Percentiles rank a stretch among this genome's conserved stretches.
Conservation (phyloP, 1,140 invertebrate genomes). For the Zeugodacus cucurbitae region DNA sequence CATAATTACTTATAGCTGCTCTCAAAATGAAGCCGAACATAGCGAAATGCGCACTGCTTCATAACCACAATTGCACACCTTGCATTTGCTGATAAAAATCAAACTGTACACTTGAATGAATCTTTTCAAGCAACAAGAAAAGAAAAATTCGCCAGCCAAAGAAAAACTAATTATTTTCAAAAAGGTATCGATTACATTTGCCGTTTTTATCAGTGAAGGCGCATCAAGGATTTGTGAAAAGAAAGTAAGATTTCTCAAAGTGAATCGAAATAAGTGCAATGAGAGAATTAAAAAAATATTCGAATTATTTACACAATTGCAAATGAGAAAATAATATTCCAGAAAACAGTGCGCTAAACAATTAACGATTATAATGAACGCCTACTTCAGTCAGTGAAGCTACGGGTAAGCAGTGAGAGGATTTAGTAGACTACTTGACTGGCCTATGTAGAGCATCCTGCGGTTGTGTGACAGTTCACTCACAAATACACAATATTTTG, state of each 20-base stretch:
- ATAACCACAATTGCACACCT: slow-evolving; percentile 2
- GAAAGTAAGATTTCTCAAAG: not conserved
- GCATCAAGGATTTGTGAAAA: not conserved
- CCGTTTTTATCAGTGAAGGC: not conserved
- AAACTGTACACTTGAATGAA: not conserved
- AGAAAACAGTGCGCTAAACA: not conserved
- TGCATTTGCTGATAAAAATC: slow-evolving; percentile 29
- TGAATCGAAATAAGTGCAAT: too few species aligned
- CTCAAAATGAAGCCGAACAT: too few species aligned
- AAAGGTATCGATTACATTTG: slow-evolving; percentile 19
- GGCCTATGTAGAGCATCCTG: not conserved
- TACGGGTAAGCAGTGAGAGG: not conserved
- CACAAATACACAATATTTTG: not conserved
- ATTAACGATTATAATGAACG: not conserved
- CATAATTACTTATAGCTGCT: too few species aligned
- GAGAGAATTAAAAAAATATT: too few species aligned
- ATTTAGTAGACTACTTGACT: not conserved
- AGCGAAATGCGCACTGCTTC: not conserved
- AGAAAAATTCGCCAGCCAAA: not conserved
- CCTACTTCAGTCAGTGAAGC: not conserved
- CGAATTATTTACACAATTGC: not conserved
- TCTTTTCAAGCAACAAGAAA: not conserved
- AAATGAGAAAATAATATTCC: not conserved
- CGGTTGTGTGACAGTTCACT: not conserved
- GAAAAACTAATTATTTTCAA: slow-evolving; percentile 18